Evolutionary conservation across 64 coral and sea anemone species (phyloP).

Genomic region (Dendrophyllia cribrosa): DNA sequence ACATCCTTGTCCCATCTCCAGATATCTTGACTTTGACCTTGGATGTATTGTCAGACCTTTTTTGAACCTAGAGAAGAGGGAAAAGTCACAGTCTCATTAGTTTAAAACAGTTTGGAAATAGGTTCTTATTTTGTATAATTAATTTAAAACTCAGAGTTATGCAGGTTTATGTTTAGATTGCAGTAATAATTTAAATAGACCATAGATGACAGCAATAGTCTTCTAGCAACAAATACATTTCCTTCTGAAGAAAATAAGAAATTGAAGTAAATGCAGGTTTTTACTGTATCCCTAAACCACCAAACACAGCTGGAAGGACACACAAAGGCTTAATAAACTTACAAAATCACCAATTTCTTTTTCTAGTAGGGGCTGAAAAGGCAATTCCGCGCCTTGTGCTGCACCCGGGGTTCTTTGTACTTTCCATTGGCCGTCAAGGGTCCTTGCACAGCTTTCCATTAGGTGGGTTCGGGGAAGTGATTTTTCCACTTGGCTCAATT

Average conservation of each 20-base stretch:
- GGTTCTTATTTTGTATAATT: slow-evolving; percentile 1
- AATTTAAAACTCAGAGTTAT: not conserved
- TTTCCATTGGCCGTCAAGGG: not conserved
- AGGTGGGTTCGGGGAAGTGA: slow-evolving; percentile 9
- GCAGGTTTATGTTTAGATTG: not conserved
- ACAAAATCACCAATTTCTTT: not conserved
- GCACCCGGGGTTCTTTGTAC: not conserved
- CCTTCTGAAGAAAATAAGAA: too few relatives aligned
- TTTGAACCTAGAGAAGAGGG: too few relatives aligned
- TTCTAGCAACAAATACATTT: too few relatives aligned
- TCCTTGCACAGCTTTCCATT: not conserved
- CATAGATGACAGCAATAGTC: too few relatives aligned
- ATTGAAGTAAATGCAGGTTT: too few relatives aligned
- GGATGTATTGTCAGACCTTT: not conserved
- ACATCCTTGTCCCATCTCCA: slow-evolving; percentile 43
- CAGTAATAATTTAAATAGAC: too few relatives aligned
- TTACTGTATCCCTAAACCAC: too few relatives aligned
- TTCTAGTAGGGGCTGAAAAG: not conserved
- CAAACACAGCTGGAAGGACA: too few relatives aligned
- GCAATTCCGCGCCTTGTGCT: not conserved
- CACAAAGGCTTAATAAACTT: not conserved
- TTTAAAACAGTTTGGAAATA: too few relatives aligned
- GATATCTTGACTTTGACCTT: slow-evolving; percentile 16
- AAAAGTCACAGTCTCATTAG: too few relatives aligned
- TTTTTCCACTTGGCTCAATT: not conserved